Base-by-base conservation (phyloP, 2,888 invertebrate species). In the Cistogaster globosa region DNA sequence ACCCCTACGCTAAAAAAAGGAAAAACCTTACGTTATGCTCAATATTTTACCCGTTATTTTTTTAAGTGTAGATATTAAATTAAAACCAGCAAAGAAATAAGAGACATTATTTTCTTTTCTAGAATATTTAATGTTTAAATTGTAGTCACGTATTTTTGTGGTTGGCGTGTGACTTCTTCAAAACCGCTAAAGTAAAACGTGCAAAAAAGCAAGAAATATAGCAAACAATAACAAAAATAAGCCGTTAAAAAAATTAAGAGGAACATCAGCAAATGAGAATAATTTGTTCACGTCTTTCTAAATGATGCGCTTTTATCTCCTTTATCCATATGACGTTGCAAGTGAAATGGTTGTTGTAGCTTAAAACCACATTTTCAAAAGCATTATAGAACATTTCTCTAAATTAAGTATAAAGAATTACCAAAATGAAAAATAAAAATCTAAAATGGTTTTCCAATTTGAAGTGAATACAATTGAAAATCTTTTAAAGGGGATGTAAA, bases 121-220 rank as follows among this genome's bases (percentile, higher is more conserved):
- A 8, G 22, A 32, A 36, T 45, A 20, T 72, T 74, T 74, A 14
- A 48, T 51, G n/a, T 74, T 77, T 48, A 62, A 57, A 81, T 72
- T 81, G 72, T 78, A 78, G 81, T 85, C 84, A 85, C 84, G 84
- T 85, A 69, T 45, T 85, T 78, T 45, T 63, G 74, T 69, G 84
- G 84, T 65, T 60, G 69, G 63, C 77, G 78, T 85, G 78, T 85
- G 77, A 78, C 81, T 78, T 78, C 74, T 75, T 74, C 38, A 71
- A 74, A 62, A 74, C 45, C 74, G 4, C 80, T 58, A 63, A 62
- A 81, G 16, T 36, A 63, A 7, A 68, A 55, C 18, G 20, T 57
- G 69, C 51, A 22, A 57, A 71, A 26, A 7, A 58, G 26, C 63
- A 62, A 4, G 18, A 45, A 9, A 51, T n/a, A n/a, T n/a, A 74